These are phyloP conservation scores for Leptopilina myrica DNA, from an alignment of 2,888 invertebrate genomes.

Conservation along the genomic window DNA sequence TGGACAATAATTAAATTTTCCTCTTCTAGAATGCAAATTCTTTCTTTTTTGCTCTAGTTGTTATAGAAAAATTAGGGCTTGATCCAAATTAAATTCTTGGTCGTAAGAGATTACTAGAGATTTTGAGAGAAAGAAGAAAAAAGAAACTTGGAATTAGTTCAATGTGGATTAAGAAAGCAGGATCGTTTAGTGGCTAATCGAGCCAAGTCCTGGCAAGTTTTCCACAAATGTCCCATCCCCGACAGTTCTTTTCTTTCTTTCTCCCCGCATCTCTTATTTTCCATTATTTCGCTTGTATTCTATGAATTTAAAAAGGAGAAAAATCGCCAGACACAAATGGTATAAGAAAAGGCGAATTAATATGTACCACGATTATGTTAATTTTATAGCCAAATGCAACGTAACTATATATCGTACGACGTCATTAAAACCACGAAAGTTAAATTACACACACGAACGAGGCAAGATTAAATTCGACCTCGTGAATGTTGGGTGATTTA, in stretches of 20 bases:
- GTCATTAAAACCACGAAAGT: conserved; percentile 60
- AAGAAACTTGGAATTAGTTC: conserved; percentile 17
- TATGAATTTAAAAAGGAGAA: conserved; percentile 21
- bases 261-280: conserved; percentile 9
- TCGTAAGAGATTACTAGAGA: conserved; percentile 6
- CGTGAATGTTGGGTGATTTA: conserved; percentile 43
- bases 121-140: neutral
- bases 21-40: neutral
- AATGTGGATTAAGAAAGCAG: conserved; percentile 28
- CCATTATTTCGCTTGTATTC: conserved; percentile 13
- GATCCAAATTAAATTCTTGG: neutral
- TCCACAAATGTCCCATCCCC: conserved; percentile 1
- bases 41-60: neutral
- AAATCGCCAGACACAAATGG: conserved; percentile 25
- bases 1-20: neutral
- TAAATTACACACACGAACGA: conserved; percentile 60
- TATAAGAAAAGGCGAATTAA: conserved; percentile 52
- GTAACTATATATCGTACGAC: conserved; percentile 49
- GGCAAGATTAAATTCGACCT: conserved; percentile 55
- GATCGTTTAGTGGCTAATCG: conserved; percentile 36
- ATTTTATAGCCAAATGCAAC: conserved; percentile 57
- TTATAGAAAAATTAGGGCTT: conserved; percentile 14
- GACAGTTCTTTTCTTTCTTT: neutral
- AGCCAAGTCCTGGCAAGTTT: conserved; percentile 25
- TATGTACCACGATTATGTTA: conserved; percentile 59